A percentile compares a stretch with the other conserved stretches of the same genome.
phyloP scores from a whole-genome alignment of 2,888 invertebrate genomes.

The Ophioninae sp. region DNA sequence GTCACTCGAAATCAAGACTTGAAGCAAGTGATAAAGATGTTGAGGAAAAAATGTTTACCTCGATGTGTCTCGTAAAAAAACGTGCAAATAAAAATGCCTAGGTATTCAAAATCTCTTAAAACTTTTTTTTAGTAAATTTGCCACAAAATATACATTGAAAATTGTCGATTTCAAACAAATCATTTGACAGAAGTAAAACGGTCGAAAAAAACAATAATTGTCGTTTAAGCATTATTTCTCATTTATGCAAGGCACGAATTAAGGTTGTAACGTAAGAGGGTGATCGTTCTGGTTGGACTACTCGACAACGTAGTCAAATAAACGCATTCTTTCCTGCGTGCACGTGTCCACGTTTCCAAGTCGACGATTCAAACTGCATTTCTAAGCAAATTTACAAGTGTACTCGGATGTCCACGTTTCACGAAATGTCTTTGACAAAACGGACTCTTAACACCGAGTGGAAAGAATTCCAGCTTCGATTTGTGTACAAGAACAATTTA shows the following conservation, averaged over 20 bases:
- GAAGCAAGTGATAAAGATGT: no score
- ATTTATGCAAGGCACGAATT: constrained; percentile 34
- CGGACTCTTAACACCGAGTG: neutral
- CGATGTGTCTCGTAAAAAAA: no score
- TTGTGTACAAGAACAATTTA: neutral
- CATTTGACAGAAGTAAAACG: neutral
- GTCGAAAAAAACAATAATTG: neutral
- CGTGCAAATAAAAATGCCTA: no score
- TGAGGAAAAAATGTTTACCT: no score
- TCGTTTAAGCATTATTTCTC: constrained; percentile 11
- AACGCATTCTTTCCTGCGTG: neutral
- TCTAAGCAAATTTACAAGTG: constrained; percentile 31
- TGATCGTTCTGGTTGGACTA: constrained; percentile 42
- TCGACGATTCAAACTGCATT: constrained; percentile 43
- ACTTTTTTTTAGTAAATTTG: no score
- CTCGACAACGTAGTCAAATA: constrained; percentile 1
- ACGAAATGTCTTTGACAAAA: constrained; percentile 17
- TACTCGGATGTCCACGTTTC: constrained; percentile 4
- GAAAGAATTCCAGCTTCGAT: neutral
- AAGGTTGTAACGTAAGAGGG: constrained; percentile 42
- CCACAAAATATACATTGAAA: neutral
- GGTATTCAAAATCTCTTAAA: no score
- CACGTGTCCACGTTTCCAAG: constrained; percentile 3
- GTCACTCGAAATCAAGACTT: no score
- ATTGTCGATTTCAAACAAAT: neutral